These are phyloP conservation scores for Rhynchonycteris naso DNA, from an alignment of 2,797 vertebrate genomes.

Conservation along the genomic window DNA sequence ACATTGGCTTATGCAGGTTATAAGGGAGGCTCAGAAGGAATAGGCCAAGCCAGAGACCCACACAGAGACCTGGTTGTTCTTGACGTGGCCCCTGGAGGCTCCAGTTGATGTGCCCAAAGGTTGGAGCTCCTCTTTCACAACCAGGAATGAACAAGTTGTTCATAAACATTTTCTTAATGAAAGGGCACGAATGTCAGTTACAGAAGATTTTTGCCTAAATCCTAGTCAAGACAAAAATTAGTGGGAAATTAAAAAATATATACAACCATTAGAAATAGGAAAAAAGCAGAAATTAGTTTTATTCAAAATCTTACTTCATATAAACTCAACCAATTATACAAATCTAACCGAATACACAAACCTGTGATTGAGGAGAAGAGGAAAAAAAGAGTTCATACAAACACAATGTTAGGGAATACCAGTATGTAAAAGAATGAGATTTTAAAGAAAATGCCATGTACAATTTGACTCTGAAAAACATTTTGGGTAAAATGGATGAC, in stretches of 20 bases:
- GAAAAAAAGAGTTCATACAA: not conserved
- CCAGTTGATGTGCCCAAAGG: not conserved
- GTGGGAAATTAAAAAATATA: not conserved
- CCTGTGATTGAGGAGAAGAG: not conserved
- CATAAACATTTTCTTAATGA: not conserved
- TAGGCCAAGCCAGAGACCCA: not conserved
- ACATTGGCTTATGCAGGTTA: not conserved
- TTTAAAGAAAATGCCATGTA: not conserved
- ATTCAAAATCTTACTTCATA: conserved; percentile 2
- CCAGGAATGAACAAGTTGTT: not conserved
- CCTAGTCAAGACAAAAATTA: not conserved
- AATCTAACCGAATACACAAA: not conserved
- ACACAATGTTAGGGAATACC: not conserved
- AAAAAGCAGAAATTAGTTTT: conserved; percentile 21
- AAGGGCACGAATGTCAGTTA: not conserved
- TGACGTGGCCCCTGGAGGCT: not conserved
- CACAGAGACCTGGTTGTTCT: not conserved
- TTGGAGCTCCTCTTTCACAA: not conserved
- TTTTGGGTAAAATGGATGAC: not conserved
- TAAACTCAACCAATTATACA: not conserved
- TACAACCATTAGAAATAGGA: not conserved
- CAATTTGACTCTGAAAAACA: not conserved
- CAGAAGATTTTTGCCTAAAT: not conserved
- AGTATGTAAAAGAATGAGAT: not conserved
- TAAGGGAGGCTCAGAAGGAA: not conserved